phyloP scores from a whole-genome alignment of 2,113 vertebrate genomes.

The Myxocyprinus asiaticus region DNA sequence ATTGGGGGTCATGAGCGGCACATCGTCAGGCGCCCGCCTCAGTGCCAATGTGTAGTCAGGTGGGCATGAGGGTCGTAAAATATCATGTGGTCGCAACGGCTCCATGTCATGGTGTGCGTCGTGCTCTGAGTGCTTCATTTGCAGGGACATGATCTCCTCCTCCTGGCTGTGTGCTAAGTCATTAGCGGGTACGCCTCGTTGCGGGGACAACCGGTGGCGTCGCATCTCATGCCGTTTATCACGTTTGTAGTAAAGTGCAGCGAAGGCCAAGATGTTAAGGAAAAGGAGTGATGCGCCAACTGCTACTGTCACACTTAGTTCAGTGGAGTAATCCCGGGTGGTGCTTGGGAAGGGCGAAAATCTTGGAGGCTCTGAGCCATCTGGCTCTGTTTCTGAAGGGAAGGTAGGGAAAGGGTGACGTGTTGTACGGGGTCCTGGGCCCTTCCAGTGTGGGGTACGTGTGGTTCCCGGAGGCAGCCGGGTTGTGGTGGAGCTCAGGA shows the following conservation, averaged over 20 bases:
- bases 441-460: conserved; percentile 64
- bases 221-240: conserved; percentile 89
- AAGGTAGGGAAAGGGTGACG: conserved; percentile 79
- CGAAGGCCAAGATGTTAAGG: conserved; percentile 92
- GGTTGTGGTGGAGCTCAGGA: conserved; percentile 79
- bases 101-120: conserved; percentile 83
- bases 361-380: conserved; percentile 73
- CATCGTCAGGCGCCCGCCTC: conserved; percentile 87
- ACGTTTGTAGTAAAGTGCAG: conserved; percentile 91
- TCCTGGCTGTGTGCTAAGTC: conserved; percentile 87
- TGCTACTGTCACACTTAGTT: conserved; percentile 88
- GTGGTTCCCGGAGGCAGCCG: conserved; percentile 75
- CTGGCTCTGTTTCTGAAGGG: conserved; percentile 73
- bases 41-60: conserved; percentile 91
- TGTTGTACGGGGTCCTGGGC: conserved; percentile 69
- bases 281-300: conserved; percentile 91
- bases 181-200: conserved; percentile 79
- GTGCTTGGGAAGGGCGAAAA: conserved; percentile 82
- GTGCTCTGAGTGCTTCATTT: conserved; percentile 86
- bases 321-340: conserved; percentile 88
- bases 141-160: conserved; percentile 90
- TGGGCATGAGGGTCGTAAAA: conserved; percentile 85
- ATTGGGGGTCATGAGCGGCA: conserved; percentile 87
- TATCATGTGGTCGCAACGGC: conserved; percentile 84
- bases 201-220: conserved; percentile 82